Evolutionary conservation across 2,113 vertebrate genomes (phyloP).

Genomic region (Chelonoidis abingdonii): DNA sequence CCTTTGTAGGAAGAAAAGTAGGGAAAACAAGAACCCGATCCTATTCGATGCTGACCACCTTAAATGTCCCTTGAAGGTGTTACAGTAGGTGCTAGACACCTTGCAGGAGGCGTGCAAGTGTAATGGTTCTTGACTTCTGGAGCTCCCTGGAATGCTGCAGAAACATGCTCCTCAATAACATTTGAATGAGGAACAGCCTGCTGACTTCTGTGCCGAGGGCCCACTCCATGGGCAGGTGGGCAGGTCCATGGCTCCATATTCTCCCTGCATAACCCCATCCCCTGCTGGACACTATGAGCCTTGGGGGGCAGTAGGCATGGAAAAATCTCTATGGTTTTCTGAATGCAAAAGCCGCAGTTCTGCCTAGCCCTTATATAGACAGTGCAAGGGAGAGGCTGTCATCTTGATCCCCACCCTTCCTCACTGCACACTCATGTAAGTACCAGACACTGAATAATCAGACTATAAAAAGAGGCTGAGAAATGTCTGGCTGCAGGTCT

Average conservation of each 20-base stretch:
- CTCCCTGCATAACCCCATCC: not conserved
- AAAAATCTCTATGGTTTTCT: not conserved
- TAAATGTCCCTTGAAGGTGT: not conserved
- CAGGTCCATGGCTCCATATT: not conserved
- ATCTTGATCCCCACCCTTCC: not conserved
- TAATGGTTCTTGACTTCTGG: not conserved
- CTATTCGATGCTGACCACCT: not conserved
- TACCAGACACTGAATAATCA: not conserved
- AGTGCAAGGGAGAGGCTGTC: not conserved
- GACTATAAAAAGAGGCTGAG: not conserved
- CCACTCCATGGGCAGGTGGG: rapidly evolving
- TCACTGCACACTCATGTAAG: not conserved
- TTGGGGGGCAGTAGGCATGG: not conserved
- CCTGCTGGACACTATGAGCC: not conserved
- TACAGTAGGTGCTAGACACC: not conserved
- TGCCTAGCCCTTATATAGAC: not conserved
- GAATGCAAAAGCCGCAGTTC: not conserved
- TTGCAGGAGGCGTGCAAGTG: not conserved
- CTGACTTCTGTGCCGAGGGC: not conserved
- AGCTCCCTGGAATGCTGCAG: not conserved
- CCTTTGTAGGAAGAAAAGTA: not conserved
- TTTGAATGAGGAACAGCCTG: not conserved
- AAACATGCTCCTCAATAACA: not conserved
- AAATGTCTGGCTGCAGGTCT: not conserved
- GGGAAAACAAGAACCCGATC: not conserved